phyloP scores from a whole-genome alignment of 92 coral and sea anemone species.

The Nematostella vectensis region DNA sequence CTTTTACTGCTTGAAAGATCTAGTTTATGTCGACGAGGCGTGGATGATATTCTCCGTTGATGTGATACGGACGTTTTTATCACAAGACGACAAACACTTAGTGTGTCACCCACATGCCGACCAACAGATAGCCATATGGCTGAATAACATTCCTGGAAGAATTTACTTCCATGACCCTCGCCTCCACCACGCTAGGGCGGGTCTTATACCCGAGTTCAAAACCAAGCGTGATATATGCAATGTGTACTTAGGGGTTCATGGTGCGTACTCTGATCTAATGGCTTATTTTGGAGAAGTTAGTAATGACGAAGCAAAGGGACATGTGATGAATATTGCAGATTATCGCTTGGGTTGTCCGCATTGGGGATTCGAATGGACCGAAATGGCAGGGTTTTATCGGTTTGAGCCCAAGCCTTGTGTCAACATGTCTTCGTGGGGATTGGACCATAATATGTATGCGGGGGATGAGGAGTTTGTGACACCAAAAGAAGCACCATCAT shows the following conservation, averaged over 20 bases:
- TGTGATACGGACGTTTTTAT: constrained; percentile 23
- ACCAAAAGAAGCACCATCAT: background rate
- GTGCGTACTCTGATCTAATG: constrained; percentile 27
- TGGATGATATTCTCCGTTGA: constrained; percentile 46
- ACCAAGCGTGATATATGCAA: constrained; percentile 21
- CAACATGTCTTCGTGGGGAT: constrained; percentile 21
- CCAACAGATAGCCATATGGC: constrained; percentile 62
- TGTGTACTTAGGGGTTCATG: constrained; percentile 24
- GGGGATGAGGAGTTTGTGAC: constrained; percentile 19
- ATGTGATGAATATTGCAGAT: constrained; percentile 18
- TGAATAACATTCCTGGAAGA: constrained; percentile 32
- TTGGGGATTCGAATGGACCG: constrained; percentile 21
- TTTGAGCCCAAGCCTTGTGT: constrained; percentile 45
- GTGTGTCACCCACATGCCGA: constrained; percentile 64
- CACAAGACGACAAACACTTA: constrained; percentile 38
- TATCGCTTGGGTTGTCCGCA: constrained; percentile 10
- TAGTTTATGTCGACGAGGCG: constrained; percentile 44
- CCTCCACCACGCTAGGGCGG: constrained; percentile 25
- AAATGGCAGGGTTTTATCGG: background rate
- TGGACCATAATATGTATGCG: constrained; percentile 16
- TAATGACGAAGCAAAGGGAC: constrained; percentile 24
- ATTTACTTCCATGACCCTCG: constrained; percentile 32
- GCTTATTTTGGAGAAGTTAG: constrained; percentile 18
- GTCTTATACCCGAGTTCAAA: constrained; percentile 1
- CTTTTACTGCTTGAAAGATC: constrained; percentile 29